These are phyloP conservation scores for Eublepharis macularius DNA, from an alignment of 2,113 vertebrate genomes.

Conservation along the genomic window DNA sequence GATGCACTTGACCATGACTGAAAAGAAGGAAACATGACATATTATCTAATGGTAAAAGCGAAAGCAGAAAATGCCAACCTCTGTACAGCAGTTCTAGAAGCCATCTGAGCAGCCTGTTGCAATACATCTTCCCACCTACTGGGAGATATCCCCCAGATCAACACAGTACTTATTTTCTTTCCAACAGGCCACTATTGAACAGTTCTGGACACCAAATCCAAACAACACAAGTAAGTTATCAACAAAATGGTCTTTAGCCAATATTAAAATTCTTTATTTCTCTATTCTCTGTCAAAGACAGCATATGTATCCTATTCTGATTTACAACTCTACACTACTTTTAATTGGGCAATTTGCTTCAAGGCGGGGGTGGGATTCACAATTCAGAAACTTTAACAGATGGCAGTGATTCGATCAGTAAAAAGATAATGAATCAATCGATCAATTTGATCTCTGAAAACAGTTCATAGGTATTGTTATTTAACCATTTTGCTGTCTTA, in stretches of 20 bases:
- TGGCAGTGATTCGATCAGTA: background rate
- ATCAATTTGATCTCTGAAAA: rapidly evolving
- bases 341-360: background rate
- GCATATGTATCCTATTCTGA: background rate
- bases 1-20: conserved; percentile 13
- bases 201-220: conserved; percentile 51
- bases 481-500: background rate
- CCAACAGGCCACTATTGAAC: background rate
- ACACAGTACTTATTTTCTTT: background rate
- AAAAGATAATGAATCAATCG: background rate
- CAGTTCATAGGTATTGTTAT: background rate
- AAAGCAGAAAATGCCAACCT: conserved; percentile 45
- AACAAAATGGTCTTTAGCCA: conserved; percentile 23
- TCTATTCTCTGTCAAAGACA: background rate
- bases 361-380: rapidly evolving
- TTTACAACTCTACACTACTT: conserved; percentile 33
- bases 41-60: background rate
- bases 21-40: conserved; percentile 19
- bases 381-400: background rate
- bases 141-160: conserved; percentile 46
- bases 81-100: conserved; percentile 46
- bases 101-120: conserved; percentile 51
- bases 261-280: conserved; percentile 15
- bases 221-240: conserved; percentile 43
- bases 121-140: conserved; percentile 45